Evolutionary conservation across 1,140 invertebrate genomes (phyloP).

Genomic region (Oedothorax gibbosus): DNA sequence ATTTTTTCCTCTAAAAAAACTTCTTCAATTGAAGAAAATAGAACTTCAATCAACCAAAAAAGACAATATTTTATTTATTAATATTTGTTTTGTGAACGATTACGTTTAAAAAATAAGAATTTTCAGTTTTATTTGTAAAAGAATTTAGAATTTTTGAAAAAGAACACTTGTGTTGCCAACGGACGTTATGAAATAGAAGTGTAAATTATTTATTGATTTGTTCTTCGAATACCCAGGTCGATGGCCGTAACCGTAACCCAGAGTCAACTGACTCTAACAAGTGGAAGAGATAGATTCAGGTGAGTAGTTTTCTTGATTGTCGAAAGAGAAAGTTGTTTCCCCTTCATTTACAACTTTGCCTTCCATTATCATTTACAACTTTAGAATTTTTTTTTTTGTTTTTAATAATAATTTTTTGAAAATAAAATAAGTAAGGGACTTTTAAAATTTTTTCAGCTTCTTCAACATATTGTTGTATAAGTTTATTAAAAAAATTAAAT

Average conservation of each 20-base stretch:
- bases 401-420: no score
- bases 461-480: no score
- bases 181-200: conserved; percentile 14
- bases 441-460: no score
- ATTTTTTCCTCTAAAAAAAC: not conserved
- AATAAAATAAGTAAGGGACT: no score
- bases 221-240: conserved; percentile 14
- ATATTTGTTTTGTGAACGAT: not conserved
- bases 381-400: no score
- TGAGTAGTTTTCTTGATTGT: conserved; percentile 20
- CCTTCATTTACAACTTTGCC: no score
- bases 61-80: not conserved
- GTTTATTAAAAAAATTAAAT: no score
- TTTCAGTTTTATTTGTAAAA: not conserved
- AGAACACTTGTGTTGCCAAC: not conserved
- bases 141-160: not conserved
- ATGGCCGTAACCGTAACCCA: conserved; percentile 60
- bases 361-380: no score
- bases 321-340: no score
- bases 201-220: conserved; percentile 3
- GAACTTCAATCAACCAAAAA: not conserved
- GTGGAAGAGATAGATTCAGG: conserved; percentile 60
- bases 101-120: not conserved
- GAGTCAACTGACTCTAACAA: conserved; percentile 60
- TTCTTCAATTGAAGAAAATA: not conserved